These are phyloP conservation scores for Caenorhabditis latens DNA, from an alignment of 1,140 invertebrate species.

Conservation along the genomic window DNA sequence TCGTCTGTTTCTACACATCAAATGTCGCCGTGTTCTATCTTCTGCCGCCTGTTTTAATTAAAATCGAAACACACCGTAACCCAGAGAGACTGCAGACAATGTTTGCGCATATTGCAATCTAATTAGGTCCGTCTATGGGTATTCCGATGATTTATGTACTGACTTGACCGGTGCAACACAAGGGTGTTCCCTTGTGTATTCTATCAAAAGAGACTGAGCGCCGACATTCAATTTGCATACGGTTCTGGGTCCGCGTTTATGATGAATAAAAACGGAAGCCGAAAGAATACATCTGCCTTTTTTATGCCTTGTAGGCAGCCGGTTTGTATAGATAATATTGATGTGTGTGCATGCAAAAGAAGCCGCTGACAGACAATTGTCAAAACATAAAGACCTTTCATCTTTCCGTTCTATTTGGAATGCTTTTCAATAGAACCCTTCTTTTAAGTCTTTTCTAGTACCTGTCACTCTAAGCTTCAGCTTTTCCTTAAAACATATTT, in stretches of 20 bases:
- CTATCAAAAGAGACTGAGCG: neutral
- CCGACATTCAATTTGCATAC: constrained; percentile 37
- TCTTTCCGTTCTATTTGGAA: neutral
- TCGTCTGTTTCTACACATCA: constrained; percentile 51
- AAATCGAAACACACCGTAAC: neutral
- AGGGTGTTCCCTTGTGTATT: constrained; percentile 54
- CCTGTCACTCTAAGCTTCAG: neutral
- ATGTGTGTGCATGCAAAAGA: constrained; percentile 55
- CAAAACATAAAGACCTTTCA: constrained; percentile 41
- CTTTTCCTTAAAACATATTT: neutral
- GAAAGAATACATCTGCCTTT: constrained; percentile 54
- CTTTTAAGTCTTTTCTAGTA: neutral
- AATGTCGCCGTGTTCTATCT: constrained; percentile 30
- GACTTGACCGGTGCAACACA: constrained; percentile 35
- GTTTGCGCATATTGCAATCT: constrained; percentile 54
- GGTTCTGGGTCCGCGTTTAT: constrained; percentile 27
- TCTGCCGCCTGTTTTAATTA: constrained; percentile 44
- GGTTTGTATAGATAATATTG: constrained; percentile 54
- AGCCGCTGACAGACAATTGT: constrained; percentile 45
- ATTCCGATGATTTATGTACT: constrained; percentile 53
- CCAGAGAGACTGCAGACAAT: constrained; percentile 1
- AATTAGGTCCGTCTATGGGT: constrained; percentile 38
- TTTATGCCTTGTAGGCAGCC: constrained; percentile 39
- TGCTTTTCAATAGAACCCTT: too few relatives aligned
- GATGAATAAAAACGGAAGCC: constrained; percentile 55